Evolutionary conservation across 2,797 vertebrate species (phyloP), one percentile per base, ranked within the genome.

Genomic region (Selene dorsalis): DNA sequence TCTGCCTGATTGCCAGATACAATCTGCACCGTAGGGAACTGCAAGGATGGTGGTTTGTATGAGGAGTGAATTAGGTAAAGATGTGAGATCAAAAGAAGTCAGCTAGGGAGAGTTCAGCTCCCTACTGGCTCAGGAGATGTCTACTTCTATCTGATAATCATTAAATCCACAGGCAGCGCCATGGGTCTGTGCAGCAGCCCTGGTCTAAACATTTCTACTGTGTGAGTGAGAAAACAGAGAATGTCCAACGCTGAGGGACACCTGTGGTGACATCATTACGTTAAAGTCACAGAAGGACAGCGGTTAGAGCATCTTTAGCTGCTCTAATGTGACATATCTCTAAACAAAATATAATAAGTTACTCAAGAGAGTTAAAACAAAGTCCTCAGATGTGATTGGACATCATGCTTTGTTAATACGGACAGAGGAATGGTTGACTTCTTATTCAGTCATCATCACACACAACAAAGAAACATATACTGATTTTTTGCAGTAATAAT

Each of bases 1-100:
- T 85, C 73, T 76, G 73, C 64, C 78, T 92, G 89, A 92, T 87
- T 87, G 82, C 61, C 1, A 86, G 87, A 86, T 71, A 64, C 58
- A 82, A 82, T 85, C 58, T 71, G 57, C 80, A 71, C 86, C 1
- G 5, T 67, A 24, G 88, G 89, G 80, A 83, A 68, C 77, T 83
- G 14, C 57, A 68, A 75, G 53, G 83, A 83, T 53, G 59, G 59
- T 61, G 70, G 73, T 67, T 78, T 79, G 69, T 71, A 79, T 77
- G 73, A 69, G 64, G 57, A 77, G 63, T 41, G 86, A 86, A 88
- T 90, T 64, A 87, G 71, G 75, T 87, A 78, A 87, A 88, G 79
- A 89, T 59, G 69, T 59, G 68, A 82, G 74, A 88, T 92, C 76
- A 82, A 75, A 88, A 61, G 73, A 84, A 82, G 66, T 74, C 75